Evolutionary conservation across 2,113 vertebrate species (phyloP), one percentile per base, ranked within the genome.

Genomic region (Neoarius graeffei): DNA sequence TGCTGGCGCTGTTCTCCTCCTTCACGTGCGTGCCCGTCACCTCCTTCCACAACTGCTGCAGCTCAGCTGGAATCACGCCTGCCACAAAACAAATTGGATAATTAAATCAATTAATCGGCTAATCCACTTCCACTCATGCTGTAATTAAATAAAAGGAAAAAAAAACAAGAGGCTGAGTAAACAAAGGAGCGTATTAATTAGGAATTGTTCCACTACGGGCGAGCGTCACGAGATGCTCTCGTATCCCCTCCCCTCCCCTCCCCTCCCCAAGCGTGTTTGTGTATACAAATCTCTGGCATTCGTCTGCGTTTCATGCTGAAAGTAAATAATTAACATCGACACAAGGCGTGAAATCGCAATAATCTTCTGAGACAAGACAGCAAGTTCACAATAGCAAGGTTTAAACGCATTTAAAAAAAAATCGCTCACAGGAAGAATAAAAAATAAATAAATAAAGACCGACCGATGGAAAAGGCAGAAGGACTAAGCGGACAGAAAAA

Each of bases 11-110:
- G 93, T 95, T 95, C 94, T 99, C 98, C 93, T 98, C 98, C 85
- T 97, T 97, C 85, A 97, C 96, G 81, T 97, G 95, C 86, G 96
- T 95, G 85, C 95, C 94, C 88, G 98, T 97, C 94, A 99, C 98
- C 96, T 99, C 98, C 95, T 99, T 99, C 98, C 98, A 99, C 94
- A 99, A 97, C 95, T 99, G 98, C 96, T 99, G 98, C 92, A 99
- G 96, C 94, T 99, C 98, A 87, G 97, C 95, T 96, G 98, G 98
- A 99, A 99, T 98, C 97, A 99, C 97, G 98, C 98, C 98, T 99
- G 96, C 96, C 96, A 99, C 96, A 97, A 85, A 97, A 99, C 97
- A 98, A 97, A 98, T 96, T 97, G 96, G 96, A 97, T 98, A 97
- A 98, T 98, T 96, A 98, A 97, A 97, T 99, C 97, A 98, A 98